Evolutionary conservation across 2,797 vertebrate genomes (phyloP), one percentile per base, ranked within the genome.

Genomic region (Lagorchestes hirsutus): DNA sequence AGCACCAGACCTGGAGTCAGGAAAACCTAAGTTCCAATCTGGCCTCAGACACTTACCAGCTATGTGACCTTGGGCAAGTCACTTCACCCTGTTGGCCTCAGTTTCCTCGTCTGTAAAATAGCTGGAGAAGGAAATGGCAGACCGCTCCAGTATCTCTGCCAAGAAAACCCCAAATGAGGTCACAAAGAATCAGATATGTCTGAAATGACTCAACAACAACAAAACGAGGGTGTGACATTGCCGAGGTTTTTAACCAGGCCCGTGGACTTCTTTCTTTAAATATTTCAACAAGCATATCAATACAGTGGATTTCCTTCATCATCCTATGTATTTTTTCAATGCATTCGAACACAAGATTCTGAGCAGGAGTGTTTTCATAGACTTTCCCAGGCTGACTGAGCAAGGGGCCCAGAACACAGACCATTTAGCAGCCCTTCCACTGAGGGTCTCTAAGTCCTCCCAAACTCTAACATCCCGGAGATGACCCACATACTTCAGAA

Each of bases 151-250:
- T 74, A 40, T 74, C 59, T 67, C 62, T 74, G 62, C 16, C 34
- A 74, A 82, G 67, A 82, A 82, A 82, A 82, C 67, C 67, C 18
- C 67, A 82, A 82, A 82, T 82, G 67, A 82, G 67, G 67, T 82
- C 67, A 82, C 67, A 46, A 82, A 82, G 67, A 82, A 40, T 40
- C 8, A 40, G 67, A 22, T 8, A 46, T 1, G n/a, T 46, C n/a
- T 82, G 67, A 82, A 82, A 82, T 82, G n/a, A 82, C 18, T 82
- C 67, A 82, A 40, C 67, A 40, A 82, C n/a, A 74, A 46, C 40
- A 22, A 52, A 27, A 90, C 13, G 1, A 82, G 91, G 4, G 22
- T 34, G 13, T 58, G 34, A 57, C 50, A 50, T 55, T 12, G 94
- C 54, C 5, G 5, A 22, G 67, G 2, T 24, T n/a, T 54, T 34